Conservation (phyloP, 2,113 vertebrate genomes). For the Telmatochromis sp. region DNA sequence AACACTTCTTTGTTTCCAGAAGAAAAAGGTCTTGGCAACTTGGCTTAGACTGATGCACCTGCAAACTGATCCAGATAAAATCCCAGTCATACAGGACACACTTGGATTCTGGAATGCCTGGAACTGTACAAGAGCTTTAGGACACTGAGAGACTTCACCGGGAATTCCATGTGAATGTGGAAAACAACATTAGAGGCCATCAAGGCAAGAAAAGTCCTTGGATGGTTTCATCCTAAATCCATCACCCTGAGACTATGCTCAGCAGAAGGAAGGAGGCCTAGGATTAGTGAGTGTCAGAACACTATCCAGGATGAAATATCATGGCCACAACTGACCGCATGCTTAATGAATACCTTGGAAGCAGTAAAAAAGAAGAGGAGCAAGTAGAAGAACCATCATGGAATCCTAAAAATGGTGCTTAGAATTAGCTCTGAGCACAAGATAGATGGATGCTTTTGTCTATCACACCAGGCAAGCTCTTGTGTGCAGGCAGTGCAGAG, state of each 20-base stretch:
- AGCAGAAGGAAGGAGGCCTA: not conserved
- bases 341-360: not conserved
- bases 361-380: not conserved
- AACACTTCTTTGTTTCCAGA: not conserved
- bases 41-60: not conserved
- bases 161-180: not conserved
- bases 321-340: not conserved
- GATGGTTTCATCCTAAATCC: not conserved
- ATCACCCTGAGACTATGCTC: not conserved
- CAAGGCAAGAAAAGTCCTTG: not conserved
- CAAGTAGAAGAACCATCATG: not conserved
- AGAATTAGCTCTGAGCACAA: not conserved
- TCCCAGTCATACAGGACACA: not conserved
- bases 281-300: not conserved
- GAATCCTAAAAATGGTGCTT: not conserved
- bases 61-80: not conserved
- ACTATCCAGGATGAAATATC: not conserved
- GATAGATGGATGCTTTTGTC: not conserved
- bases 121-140: not conserved
- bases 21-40: not conserved
- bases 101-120: not conserved
- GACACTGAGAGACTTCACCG: not conserved
- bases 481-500: not conserved
- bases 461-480: not conserved
- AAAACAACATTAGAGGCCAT: not conserved